Evolutionary conservation across 2,797 vertebrate genomes (phyloP), one percentile per base, ranked within the genome.

Genomic region (Pangasius mekongensis): DNA sequence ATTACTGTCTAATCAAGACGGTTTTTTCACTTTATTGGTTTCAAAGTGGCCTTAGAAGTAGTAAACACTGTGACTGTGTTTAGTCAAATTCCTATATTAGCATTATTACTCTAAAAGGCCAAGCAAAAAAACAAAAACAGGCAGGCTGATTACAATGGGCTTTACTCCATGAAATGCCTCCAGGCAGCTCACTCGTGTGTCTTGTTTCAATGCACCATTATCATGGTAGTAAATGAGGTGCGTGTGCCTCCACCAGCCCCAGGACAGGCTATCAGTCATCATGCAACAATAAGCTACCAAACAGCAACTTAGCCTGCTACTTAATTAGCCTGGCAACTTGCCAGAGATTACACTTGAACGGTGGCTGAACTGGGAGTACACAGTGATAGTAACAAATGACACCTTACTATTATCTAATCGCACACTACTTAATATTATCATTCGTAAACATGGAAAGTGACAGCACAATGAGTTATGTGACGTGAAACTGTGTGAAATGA

Each of bases 211-310:
- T 36, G 20, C 10, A 30, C 60, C 27, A 67, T 86, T 54, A 66
- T 86, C 47, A 78, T 69, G 47, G 7, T 54, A 27, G 85, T 39
- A 56, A 86, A 86, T 66, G 85, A 86, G 54, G 74, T 49, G 18
- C 11, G 24, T 52, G 18, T 67, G 85, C 47, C n/a, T 74, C 10
- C 39, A 14, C 2, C 58, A 78, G 27, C n/a, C 58, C 5, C 85
- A 78, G 43, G 39, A 60, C 73, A 76, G 30, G 64, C 49, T 0
- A 76, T 77, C 73, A n/a, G 39, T 66, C 85, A 85, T 71, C 84
- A 86, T 66, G 36, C 39, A 77, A 86, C 73, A 77, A 86, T 39
- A 80, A 49, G 13, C 67, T 85, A 56, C 30, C 18, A 71, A 74
- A 56, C 13, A 39, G 20, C 83, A 58, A 71, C 52, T 73, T 84